These are phyloP conservation scores for Andinoacara biseriatus DNA, from an alignment of 2,113 vertebrate species.

Conservation along the genomic window DNA sequence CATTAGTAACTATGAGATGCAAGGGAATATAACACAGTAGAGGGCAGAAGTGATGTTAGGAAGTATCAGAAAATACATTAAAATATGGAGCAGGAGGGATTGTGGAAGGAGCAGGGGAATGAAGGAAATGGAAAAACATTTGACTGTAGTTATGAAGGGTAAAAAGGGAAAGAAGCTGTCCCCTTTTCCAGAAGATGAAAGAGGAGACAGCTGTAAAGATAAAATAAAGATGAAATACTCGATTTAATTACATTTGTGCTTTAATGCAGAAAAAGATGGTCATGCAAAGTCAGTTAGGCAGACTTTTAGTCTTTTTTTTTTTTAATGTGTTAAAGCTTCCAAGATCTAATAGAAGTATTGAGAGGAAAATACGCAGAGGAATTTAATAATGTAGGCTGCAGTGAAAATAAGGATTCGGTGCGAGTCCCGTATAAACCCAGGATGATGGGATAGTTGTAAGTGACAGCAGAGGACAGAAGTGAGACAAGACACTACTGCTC, in stretches of 20 bases:
- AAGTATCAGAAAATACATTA: background rate
- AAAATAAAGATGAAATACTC: slow-evolving; percentile 2
- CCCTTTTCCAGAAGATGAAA: background rate
- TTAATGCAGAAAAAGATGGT: slow-evolving; percentile 3
- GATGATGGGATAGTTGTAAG: background rate
- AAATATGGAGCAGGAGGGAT: background rate
- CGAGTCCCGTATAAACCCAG: background rate
- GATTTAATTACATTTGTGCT: background rate
- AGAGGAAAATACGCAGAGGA: background rate
- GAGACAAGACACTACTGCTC: background rate
- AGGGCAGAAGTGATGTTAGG: background rate
- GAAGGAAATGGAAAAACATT: background rate
- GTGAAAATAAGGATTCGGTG: slow-evolving; percentile 11
- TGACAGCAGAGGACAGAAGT: slow-evolving; percentile 18
- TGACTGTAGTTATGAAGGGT: background rate
- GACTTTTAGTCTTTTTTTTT: background rate
- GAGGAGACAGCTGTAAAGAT: background rate
- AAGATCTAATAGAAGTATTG: background rate
- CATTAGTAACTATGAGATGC: background rate
- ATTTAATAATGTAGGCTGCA: slow-evolving; percentile 21
- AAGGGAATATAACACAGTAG: background rate
- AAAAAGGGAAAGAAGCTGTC: background rate
- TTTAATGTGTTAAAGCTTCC: background rate
- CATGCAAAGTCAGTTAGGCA: background rate
- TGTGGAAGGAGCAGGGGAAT: background rate